These are phyloP conservation scores for Epistrophe grossulariae DNA, from an alignment of 2,888 invertebrate species.

Conservation along the genomic window DNA sequence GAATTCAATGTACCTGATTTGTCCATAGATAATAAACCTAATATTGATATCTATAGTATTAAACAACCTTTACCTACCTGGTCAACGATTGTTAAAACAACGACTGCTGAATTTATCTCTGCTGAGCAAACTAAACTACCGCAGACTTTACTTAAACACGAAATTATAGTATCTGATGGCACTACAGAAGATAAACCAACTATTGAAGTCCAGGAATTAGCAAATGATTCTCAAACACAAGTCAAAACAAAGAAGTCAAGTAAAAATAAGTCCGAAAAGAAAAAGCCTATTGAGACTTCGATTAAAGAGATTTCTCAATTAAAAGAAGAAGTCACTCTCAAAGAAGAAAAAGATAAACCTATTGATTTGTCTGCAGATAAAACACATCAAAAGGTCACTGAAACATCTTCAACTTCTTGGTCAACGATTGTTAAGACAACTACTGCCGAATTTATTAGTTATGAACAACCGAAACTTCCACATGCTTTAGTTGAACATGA, in stretches of 20 bases:
- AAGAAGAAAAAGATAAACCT: too few species aligned
- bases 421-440: conserved; percentile 75
- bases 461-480: conserved; percentile 58
- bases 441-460: conserved; percentile 72
- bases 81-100: conserved; percentile 76
- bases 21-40: not conserved
- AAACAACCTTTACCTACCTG: not conserved
- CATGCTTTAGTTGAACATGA: not conserved
- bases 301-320: not conserved
- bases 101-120: conserved; percentile 73
- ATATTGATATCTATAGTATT: not conserved
- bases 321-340: too few species aligned
- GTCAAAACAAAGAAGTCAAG: not conserved
- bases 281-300: not conserved
- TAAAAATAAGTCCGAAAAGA: conserved; percentile 31
- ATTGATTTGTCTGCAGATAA: not conserved
- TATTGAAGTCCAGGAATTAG: not conserved
- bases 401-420: not conserved
- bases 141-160: not conserved
- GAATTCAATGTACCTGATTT: not conserved
- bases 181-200: not conserved
- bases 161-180: not conserved
- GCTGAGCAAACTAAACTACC: conserved; percentile 75
- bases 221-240: not conserved
- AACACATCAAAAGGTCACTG: not conserved